These are phyloP conservation scores for Choristoneura rosaceana DNA, from an alignment of 2,888 invertebrate genomes.

Conservation along the genomic window DNA sequence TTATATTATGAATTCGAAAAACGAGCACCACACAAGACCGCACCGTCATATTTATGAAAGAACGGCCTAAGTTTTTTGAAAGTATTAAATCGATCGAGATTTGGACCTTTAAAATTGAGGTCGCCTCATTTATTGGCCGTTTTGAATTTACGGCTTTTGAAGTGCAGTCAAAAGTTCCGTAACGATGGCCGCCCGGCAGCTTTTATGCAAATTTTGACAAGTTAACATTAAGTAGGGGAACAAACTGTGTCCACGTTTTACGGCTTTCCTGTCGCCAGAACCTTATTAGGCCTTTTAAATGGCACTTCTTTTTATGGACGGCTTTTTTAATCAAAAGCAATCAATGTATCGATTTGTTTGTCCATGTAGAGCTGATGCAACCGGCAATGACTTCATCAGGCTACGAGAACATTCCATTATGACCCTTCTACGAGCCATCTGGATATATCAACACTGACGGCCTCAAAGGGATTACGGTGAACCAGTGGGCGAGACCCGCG, in stretches of 20 bases:
- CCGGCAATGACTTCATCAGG: constrained; percentile 32
- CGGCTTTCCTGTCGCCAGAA: constrained; percentile 54
- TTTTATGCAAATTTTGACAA: constrained; percentile 80
- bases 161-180: constrained; percentile 74
- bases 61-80: constrained; percentile 23
- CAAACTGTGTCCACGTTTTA: constrained; percentile 72
- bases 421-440: constrained; percentile 46
- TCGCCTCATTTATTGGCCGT: constrained; percentile 74
- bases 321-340: constrained; percentile 23
- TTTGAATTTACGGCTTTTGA: constrained; percentile 79
- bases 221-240: constrained; percentile 70
- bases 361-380: constrained; percentile 16
- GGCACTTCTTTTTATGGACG: constrained; percentile 23
- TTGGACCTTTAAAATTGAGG: constrained; percentile 58
- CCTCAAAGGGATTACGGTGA: constrained; percentile 50
- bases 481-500: constrained; percentile 42
- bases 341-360: constrained; percentile 15
- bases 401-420: constrained; percentile 45
- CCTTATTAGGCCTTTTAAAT: constrained; percentile 41
- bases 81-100: constrained; percentile 47
- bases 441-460: constrained; percentile 51
- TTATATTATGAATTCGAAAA: constrained; percentile 21
- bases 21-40: constrained; percentile 5
- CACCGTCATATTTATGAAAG: constrained; percentile 9
- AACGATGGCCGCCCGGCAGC: constrained; percentile 64